phyloP scores from a whole-genome alignment of 2,113 vertebrate species.

The Tapirus terrestris region DNA sequence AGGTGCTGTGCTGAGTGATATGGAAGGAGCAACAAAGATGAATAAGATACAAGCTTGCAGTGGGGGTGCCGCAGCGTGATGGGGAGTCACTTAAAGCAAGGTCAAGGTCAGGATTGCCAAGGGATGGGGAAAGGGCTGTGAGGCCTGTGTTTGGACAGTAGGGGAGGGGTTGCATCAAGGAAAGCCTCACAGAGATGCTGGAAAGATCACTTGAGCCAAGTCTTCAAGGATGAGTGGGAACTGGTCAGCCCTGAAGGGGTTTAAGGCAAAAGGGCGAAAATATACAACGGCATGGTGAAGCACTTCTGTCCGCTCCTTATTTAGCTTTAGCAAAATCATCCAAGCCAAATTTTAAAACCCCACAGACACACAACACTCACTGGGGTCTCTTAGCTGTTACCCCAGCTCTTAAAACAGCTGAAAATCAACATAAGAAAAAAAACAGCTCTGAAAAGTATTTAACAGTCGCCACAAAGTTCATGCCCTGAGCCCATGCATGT shows the following conservation, averaged over 20 bases:
- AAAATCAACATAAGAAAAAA: neutral
- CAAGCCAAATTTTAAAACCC: neutral
- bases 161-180: neutral
- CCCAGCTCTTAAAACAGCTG: neutral
- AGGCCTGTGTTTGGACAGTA: neutral
- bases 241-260: neutral
- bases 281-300: neutral
- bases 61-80: too few relatives aligned
- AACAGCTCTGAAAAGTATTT: neutral
- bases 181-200: neutral
- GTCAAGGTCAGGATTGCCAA: neutral
- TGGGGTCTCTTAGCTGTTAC: neutral
- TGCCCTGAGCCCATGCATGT: rapidly evolving
- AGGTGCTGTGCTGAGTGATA: neutral
- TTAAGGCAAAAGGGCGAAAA: neutral
- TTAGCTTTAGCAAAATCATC: neutral
- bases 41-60: neutral
- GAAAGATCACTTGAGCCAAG: neutral
- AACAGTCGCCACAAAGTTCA: neutral
- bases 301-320: neutral
- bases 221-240: neutral
- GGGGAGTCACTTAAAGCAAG: neutral
- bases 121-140: neutral
- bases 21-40: neutral
- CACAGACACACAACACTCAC: neutral